phyloP scores from a whole-genome alignment of 2,797 vertebrate species.

The Hoplostethus mediterraneus region DNA sequence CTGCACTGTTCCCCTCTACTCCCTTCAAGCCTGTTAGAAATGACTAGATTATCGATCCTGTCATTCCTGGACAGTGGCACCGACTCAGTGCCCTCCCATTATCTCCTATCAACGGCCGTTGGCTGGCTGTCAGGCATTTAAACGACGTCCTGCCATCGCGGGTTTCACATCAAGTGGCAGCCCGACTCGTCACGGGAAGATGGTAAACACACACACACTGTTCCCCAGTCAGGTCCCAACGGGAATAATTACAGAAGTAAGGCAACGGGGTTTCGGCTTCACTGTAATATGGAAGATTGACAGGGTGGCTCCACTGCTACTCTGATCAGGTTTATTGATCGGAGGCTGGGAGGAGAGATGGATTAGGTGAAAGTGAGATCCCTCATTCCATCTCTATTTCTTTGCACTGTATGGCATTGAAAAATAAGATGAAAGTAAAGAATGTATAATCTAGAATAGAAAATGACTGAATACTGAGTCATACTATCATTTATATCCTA shows the following conservation, averaged over 20 bases:
- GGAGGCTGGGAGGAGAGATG: not conserved
- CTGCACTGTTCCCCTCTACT: not conserved
- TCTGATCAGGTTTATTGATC: not conserved
- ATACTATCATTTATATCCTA: no score
- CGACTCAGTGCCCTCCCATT: slow-evolving; percentile 18
- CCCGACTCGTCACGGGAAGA: slow-evolving; percentile 20
- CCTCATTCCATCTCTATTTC: not conserved
- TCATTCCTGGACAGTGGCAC: slow-evolving; percentile 20
- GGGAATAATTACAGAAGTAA: slow-evolving; percentile 21
- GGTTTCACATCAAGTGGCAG: slow-evolving; percentile 31
- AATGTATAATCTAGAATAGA: no score
- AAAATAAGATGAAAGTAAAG: not conserved
- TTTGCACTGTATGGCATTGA: not conserved
- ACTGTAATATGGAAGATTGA: slow-evolving; percentile 3
- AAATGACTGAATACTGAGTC: no score
- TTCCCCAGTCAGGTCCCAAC: slow-evolving; percentile 21
- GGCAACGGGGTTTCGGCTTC: slow-evolving; percentile 1
- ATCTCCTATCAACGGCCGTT: slow-evolving; percentile 17
- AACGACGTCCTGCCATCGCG: slow-evolving; percentile 8
- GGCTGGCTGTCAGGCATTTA: slow-evolving; percentile 23
- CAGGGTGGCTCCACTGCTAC: not conserved
- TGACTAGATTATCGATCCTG: slow-evolving; percentile 43
- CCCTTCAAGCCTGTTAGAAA: slow-evolving; percentile 27
- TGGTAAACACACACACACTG: slow-evolving; percentile 8
- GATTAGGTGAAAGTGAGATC: not conserved